phyloP scores from a whole-genome alignment of 2,797 vertebrate genomes.

The Gorsachius magnificus region DNA sequence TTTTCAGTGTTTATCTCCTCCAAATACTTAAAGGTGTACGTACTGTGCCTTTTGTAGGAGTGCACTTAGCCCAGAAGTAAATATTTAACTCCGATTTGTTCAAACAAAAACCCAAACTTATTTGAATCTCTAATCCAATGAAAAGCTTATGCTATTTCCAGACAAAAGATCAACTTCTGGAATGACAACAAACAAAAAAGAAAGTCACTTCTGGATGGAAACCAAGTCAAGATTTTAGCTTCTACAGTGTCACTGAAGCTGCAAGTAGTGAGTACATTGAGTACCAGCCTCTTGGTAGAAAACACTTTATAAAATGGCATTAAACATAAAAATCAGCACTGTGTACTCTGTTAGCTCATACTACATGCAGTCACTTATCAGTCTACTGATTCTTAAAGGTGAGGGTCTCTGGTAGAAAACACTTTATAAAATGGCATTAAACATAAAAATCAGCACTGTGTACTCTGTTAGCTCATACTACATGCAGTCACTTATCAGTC shows the following conservation, averaged over 20 bases:
- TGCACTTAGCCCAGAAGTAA: neutral
- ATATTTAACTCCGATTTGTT: neutral
- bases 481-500: neutral
- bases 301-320: neutral
- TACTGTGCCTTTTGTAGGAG: neutral
- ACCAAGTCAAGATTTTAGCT: neutral
- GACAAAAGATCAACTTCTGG: neutral
- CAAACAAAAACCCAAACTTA: neutral
- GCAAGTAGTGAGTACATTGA: accelerated
- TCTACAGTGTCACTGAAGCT: neutral
- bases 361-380: too few relatives aligned
- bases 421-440: too few relatives aligned
- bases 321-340: neutral
- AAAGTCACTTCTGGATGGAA: neutral
- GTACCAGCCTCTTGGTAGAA: neutral
- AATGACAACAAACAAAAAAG: neutral
- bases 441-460: too few relatives aligned
- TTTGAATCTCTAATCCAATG: neutral
- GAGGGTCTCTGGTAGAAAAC: neutral
- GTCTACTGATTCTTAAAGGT: neutral
- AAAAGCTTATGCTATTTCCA: neutral
- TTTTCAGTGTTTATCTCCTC: neutral
- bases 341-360: neutral
- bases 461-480: neutral
- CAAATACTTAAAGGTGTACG: neutral